Evolutionary conservation across 1,140 invertebrate genomes (phyloP), one percentile per base, ranked within the genome.

Genomic region (Aphelenchoides besseyi): DNA sequence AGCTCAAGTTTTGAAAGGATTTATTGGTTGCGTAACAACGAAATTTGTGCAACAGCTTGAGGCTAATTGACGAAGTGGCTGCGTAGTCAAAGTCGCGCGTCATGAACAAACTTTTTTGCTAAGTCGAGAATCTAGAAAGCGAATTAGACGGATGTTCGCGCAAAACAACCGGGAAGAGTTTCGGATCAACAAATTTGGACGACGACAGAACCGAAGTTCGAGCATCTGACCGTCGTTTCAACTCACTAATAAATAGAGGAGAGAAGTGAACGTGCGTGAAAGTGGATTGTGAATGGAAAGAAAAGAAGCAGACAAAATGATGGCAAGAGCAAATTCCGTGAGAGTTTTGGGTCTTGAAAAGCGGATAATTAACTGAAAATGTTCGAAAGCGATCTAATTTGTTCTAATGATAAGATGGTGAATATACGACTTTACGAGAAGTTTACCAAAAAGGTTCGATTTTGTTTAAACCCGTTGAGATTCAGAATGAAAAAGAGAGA

Each of bases 261-360:
- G 61, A 63, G 30, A 63, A 63, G 12, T 63, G 61, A 63, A 63
- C 61, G 32, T 63, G 61, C 66, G 33, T 68, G 9, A 3, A 61
- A 16, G 48, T 68, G 54, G 18, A 68, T 32, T 68, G 66, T 68
- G 12, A 23, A 48, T 48, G 41, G 41, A 48, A 48, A 23, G 41
- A 48, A 23, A 23, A 48, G 41, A 23, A 48, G 41, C 12, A 23
- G 23, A 48, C 12, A 16, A 23, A 23, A 23, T 48, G 41, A 48
- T 48, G 41, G 41, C 41, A 48, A 48, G 41, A 48, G 23, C 12
- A 48, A 48, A 48, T 48, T 48, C 41, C 41, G 23, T 48, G 41
- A 48, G 41, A 48, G 12, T 48, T 48, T 48, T 48, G 12, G 41
- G 23, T 23, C 23, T 23, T 16, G 23, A 48, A 12, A 23, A 48